Conservation (phyloP, 2,113 vertebrate genomes). For the Anas platyrhynchos region DNA sequence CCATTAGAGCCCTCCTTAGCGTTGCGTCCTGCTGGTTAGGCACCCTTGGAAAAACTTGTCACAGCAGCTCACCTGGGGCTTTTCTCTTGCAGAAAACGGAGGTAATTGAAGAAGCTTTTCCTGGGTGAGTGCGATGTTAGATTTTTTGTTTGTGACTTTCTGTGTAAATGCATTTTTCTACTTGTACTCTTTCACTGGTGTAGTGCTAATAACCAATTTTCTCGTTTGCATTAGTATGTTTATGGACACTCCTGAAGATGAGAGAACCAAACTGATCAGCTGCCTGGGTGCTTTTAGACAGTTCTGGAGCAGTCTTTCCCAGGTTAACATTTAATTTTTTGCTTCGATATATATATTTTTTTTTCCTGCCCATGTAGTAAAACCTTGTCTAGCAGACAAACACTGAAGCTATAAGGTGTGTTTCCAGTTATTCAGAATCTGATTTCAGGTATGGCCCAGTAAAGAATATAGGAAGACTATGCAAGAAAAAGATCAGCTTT, state of each 20-base stretch:
- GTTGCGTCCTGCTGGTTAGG: not conserved
- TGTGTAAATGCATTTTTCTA: not conserved
- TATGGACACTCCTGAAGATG: slow-evolving; percentile 96
- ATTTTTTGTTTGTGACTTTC: not conserved
- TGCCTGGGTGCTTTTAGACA: slow-evolving; percentile 94
- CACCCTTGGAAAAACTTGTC: not conserved
- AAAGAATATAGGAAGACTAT: not conserved
- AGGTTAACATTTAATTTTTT: slow-evolving; percentile 78
- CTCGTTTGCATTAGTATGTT: slow-evolving; percentile 87
- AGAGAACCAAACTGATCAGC: slow-evolving; percentile 93
- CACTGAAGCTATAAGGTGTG: not conserved
- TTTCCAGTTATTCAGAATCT: not conserved
- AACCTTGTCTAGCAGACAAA: not conserved
- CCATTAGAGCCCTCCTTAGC: not conserved
- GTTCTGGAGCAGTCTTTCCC: slow-evolving; percentile 93
- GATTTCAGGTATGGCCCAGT: rapidly evolving
- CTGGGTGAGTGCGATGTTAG: slow-evolving; percentile 84
- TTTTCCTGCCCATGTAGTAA: too few species aligned
- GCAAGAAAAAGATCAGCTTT: not conserved
- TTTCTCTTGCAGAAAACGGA: slow-evolving; percentile 90
- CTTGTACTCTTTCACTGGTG: not conserved
- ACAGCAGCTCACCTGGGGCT: not conserved
- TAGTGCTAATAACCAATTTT: not conserved
- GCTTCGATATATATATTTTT: not conserved
- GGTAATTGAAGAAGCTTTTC: slow-evolving; percentile 96